Conservation (phyloP, 2,113 vertebrate genomes). For the Anseranas semipalmata region DNA sequence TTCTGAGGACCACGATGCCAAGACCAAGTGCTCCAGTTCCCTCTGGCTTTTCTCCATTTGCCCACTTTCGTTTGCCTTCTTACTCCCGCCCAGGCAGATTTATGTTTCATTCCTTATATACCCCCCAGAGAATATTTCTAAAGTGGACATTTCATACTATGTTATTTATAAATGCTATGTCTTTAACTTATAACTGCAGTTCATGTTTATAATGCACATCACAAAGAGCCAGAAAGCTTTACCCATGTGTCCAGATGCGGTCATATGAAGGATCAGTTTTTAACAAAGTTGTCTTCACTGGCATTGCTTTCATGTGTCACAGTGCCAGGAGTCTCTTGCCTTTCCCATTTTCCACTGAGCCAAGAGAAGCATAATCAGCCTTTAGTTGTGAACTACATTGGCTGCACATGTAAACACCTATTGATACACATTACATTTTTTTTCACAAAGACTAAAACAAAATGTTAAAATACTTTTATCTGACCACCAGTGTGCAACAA, state of each 20-base stretch:
- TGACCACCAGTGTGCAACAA: background rate
- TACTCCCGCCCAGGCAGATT: background rate
- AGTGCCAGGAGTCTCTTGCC: background rate
- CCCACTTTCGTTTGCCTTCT: background rate
- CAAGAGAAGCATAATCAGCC: background rate
- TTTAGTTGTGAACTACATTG: background rate
- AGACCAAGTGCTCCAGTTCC: background rate
- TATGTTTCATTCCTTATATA: background rate
- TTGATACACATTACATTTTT: background rate
- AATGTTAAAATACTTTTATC: background rate
- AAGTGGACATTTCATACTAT: background rate
- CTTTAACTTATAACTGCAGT: background rate
- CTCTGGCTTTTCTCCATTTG: background rate
- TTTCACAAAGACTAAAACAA: background rate
- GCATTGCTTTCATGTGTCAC: background rate
- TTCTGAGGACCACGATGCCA: background rate
- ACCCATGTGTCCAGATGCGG: background rate
- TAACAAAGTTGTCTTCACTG: conserved; percentile 7
- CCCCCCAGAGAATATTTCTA: background rate
- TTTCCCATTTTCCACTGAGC: conserved; percentile 6
- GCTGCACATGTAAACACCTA: background rate
- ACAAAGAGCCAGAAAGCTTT: background rate
- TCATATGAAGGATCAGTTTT: conserved; percentile 9
- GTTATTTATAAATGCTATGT: background rate
- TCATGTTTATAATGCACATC: background rate